Conservation (phyloP, 2,113 vertebrate genomes). For the Pelmatolapia mariae region DNA sequence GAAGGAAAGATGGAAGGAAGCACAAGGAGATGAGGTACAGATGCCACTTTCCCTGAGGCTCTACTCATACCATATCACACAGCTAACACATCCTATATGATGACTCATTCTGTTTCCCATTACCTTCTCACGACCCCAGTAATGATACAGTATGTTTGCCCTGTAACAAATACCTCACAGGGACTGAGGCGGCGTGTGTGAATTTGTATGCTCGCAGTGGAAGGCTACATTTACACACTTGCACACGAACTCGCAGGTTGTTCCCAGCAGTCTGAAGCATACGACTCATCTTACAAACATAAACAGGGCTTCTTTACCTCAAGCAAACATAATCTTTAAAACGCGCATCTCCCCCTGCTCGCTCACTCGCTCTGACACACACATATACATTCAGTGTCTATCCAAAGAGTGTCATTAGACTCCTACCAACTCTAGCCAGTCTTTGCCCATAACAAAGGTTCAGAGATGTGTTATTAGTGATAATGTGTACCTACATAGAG, state of each 20-base stretch:
- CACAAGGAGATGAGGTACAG: neutral
- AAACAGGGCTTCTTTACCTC: constrained; percentile 37
- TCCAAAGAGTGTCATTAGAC: constrained; percentile 22
- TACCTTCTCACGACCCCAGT: constrained; percentile 11
- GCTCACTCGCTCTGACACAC: neutral
- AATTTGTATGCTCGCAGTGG: neutral
- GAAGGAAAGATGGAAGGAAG: neutral
- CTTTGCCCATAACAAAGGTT: constrained; percentile 24
- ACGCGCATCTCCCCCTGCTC: neutral
- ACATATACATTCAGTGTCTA: neutral
- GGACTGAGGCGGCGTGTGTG: neutral
- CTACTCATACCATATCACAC: neutral
- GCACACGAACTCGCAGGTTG: neutral
- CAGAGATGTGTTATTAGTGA: constrained; percentile 39
- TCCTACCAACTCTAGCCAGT: neutral
- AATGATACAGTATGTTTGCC: constrained; percentile 21
- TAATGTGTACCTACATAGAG: constrained; percentile 30
- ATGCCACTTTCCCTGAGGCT: neutral
- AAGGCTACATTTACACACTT: neutral
- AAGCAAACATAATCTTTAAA: constrained; percentile 24
- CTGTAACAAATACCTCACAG: constrained; percentile 7
- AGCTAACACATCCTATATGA: constrained; percentile 10
- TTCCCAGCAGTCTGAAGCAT: constrained; percentile 17
- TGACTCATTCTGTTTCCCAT: constrained; percentile 27
- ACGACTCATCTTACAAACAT: constrained; percentile 22